Conservation (phyloP, 2,113 vertebrate species). For the Varanus salvator region DNA sequence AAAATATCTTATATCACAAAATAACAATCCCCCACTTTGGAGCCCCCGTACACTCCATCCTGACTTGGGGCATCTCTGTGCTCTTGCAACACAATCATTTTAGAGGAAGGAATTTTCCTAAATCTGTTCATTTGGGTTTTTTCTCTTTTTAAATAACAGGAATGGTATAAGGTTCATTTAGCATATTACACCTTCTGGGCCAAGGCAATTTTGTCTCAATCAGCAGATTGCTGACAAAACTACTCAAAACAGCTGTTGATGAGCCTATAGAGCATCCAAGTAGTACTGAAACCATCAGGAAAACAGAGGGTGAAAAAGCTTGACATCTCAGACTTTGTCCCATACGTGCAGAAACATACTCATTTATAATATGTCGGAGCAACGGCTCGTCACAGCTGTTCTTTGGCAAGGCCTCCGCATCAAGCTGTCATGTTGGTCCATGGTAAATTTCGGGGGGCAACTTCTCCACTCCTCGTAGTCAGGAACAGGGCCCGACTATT, state of each 20-base stretch:
- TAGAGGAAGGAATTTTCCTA: not conserved
- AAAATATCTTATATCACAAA: not conserved
- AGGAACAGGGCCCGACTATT: no score
- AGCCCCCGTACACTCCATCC: no score
- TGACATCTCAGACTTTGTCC: not conserved
- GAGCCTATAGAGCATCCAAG: not conserved
- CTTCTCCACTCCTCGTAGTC: no score
- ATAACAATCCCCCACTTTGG: not conserved
- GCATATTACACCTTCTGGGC: not conserved
- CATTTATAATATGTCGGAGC: not conserved
- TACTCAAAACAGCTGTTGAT: constrained; percentile 8
- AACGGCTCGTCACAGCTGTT: not conserved
- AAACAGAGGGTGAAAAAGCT: not conserved
- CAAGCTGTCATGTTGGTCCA: no score
- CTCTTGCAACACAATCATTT: not conserved
- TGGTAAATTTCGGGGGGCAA: no score
- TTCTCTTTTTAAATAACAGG: not conserved
- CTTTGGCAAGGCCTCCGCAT: not conserved
- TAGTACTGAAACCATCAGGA: not conserved
- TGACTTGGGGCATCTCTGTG: not conserved
- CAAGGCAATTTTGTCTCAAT: constrained; percentile 8
- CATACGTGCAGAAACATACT: not conserved
- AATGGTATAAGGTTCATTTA: constrained; percentile 11
- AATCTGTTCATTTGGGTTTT: not conserved
- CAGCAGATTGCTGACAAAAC: constrained; percentile 6